Percentiles rank a stretch among this genome's conserved stretches.
Evolutionary conservation across 2,797 vertebrate species (phyloP).

Genomic region (Poeciliopsis presidionis): DNA sequence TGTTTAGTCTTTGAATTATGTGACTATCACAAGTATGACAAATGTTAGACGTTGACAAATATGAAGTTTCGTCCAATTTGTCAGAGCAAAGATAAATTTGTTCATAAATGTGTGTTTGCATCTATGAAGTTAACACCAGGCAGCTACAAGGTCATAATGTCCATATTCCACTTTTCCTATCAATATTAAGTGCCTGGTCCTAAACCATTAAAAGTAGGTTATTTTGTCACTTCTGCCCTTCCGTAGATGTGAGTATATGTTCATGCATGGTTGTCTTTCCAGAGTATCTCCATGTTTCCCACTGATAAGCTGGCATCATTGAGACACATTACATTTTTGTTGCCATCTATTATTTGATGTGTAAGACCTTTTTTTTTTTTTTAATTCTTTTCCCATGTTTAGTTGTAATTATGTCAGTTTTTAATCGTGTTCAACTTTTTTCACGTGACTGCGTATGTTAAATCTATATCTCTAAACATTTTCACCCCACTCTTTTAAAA

Average conservation of each 20-base stretch:
- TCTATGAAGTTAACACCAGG: neutral
- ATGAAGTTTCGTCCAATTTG: neutral
- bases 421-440: neutral
- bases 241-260: neutral
- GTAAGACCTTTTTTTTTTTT: neutral
- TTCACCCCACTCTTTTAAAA: constrained; percentile 30
- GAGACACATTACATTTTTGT: neutral
- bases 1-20: constrained; percentile 14
- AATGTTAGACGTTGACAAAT: neutral
- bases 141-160: neutral
- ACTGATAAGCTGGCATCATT: neutral
- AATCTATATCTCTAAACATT: neutral
- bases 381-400: neutral
- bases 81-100: neutral
- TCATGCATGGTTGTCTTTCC: neutral
- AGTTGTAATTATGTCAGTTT: neutral
- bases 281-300: neutral
- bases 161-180: neutral
- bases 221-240: neutral
- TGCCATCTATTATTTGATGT: neutral
- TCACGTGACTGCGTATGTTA: neutral
- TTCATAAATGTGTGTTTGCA: neutral
- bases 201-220: neutral
- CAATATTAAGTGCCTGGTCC: neutral
- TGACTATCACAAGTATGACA: neutral